Evolutionary conservation across 2,888 invertebrate genomes (phyloP).

Genomic region (Cistogaster globosa): DNA sequence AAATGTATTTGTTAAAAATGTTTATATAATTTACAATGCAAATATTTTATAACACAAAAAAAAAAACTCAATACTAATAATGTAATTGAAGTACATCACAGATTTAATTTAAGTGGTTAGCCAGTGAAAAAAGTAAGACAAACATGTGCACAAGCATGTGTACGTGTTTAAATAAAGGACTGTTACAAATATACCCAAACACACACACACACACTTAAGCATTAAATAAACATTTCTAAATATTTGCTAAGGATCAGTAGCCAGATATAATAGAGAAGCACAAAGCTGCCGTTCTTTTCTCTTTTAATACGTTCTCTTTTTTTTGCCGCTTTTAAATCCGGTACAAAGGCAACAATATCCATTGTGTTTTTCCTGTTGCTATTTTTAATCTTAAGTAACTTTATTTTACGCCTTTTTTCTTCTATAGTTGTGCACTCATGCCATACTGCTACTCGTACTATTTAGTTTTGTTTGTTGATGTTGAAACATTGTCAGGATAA

Average conservation of each 20-base stretch:
- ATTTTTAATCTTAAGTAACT: constrained; percentile 59
- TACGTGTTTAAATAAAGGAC: constrained; percentile 4
- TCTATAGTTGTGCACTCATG: constrained; percentile 5
- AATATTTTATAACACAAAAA: not conserved
- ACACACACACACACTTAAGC: not conserved
- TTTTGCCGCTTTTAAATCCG: not conserved
- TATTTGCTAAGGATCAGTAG: constrained; percentile 60
- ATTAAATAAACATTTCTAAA: constrained; percentile 32
- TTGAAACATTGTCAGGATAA: constrained; percentile 44
- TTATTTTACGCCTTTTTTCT: constrained; percentile 62
- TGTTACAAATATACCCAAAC: not conserved
- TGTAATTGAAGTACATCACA: constrained; percentile 18
- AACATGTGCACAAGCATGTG: constrained; percentile 14
- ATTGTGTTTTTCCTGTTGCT: constrained; percentile 47
- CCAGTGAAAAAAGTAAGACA: not conserved
- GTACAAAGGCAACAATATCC: constrained; percentile 31
- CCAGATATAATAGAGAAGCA: not conserved
- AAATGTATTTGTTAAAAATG: no score
- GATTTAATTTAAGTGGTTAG: constrained; percentile 25
- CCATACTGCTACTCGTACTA: constrained; percentile 25
- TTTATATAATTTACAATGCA: not conserved
- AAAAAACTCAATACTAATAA: not conserved
- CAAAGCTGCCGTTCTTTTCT: constrained; percentile 5
- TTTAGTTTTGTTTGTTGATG: constrained; percentile 18
- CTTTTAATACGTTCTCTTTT: constrained; percentile 16